Evolutionary conservation across 2,797 vertebrate genomes (phyloP).

Genomic region (Dendrocincla tyrannina): DNA sequence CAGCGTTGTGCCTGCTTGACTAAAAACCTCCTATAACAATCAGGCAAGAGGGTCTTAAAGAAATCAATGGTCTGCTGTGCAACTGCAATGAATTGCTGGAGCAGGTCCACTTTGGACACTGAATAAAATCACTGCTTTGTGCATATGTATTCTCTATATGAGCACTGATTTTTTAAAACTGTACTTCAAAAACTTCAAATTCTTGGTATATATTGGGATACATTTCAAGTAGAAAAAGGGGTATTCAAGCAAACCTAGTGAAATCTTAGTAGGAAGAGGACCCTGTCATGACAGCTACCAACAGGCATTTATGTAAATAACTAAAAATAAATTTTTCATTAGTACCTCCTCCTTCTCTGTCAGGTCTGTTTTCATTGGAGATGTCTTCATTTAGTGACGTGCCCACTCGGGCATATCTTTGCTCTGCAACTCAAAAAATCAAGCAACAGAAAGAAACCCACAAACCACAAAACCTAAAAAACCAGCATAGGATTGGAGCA

Average conservation of each 20-base stretch:
- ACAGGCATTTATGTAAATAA: background rate
- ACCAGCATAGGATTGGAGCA: background rate
- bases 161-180: background rate
- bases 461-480: background rate
- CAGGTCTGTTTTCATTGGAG: background rate
- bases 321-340: background rate
- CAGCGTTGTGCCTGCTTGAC: background rate
- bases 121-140: background rate
- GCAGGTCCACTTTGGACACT: background rate
- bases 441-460: fast-evolving
- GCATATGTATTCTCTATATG: background rate
- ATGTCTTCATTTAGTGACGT: background rate
- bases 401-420: background rate
- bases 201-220: background rate
- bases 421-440: background rate
- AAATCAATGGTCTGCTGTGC: background rate
- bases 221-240: background rate
- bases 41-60: background rate
- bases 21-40: background rate
- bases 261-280: background rate
- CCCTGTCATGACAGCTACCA: background rate
- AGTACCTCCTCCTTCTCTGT: background rate
- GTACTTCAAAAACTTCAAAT: background rate
- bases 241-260: background rate
- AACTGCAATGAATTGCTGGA: background rate